A percentile compares a stretch with the other conserved stretches of the same genome.
These are phyloP conservation scores for Bradypodion ventrale DNA, from an alignment of 2,797 vertebrate species.

Conservation along the genomic window DNA sequence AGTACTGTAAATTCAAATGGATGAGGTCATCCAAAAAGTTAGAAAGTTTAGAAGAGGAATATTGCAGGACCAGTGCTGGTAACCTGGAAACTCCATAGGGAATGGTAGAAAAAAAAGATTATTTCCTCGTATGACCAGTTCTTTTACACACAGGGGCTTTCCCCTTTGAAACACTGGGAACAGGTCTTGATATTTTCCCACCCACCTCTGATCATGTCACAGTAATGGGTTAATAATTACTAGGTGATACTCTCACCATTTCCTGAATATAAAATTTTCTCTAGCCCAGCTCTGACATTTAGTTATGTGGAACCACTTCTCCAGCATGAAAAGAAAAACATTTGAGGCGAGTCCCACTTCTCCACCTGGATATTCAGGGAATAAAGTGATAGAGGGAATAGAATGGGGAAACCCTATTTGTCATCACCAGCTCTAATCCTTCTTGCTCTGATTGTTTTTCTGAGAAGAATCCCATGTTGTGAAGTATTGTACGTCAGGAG, in stretches of 20 bases:
- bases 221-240: not conserved
- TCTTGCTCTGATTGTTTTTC: not conserved
- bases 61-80: not conserved
- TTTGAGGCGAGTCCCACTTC: too few species aligned
- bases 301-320: not conserved
- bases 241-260: not conserved
- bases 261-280: not conserved
- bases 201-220: not conserved
- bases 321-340: too few species aligned
- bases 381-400: not conserved
- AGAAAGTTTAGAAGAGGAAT: not conserved
- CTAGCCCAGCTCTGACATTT: not conserved
- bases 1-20: not conserved
- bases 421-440: not conserved
- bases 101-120: not conserved
- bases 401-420: not conserved
- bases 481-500: not conserved
- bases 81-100: too few species aligned
- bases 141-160: not conserved
- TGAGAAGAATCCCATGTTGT: not conserved
- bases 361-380: not conserved
- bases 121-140: not conserved
- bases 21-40: not conserved
- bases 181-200: not conserved
- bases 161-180: not conserved